Evolutionary conservation across 1,140 invertebrate genomes (phyloP), one percentile per base, ranked within the genome.

Genomic region (Apocrypta bakeri): DNA sequence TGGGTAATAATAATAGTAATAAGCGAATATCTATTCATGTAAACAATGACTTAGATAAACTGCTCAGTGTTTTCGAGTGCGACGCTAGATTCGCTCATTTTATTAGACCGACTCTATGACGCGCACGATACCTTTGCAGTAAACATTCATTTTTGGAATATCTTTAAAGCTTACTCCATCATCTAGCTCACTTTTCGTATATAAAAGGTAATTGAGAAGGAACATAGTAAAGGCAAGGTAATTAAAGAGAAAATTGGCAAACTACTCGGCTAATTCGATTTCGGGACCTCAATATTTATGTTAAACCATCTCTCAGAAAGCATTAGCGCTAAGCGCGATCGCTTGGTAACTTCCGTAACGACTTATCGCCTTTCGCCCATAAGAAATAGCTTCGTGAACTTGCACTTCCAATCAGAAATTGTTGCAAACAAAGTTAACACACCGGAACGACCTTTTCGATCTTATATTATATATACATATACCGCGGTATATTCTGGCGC

Each of bases 391-490:
- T 6, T 1, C 29, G 17, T 1, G 24, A 40, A 40, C 7, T 9
- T 4, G 6, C 73, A 79, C 2, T 79, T 33, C 42, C 69, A 74
- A 83, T 83, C 56, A 83, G 21, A 21, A 79, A 74, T 64, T 64
- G 56, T 63, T 74, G 37, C 64, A 79, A 74, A 33, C 27, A 29
- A 64, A 33, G 68, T 61, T 80, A 37, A 29, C 63, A 77, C 48
- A 21, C 42, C 14, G 40, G 40, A n/a, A n/a, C n/a, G n/a, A n/a
- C n/a, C 77, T 81, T 29, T 24, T 14, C 27, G n/a, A n/a, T n/a
- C n/a, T n/a, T n/a, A n/a, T n/a, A n/a, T n/a, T n/a, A n/a, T n/a
- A n/a, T n/a, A n/a, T n/a, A n/a, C n/a, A n/a, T n/a, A n/a, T n/a
- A n/a, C n/a, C n/a, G n/a, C n/a, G n/a, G n/a, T n/a, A n/a, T n/a